These are phyloP conservation scores for Noctua fimbriata DNA, from an alignment of 2,888 invertebrate species.

Conservation along the genomic window DNA sequence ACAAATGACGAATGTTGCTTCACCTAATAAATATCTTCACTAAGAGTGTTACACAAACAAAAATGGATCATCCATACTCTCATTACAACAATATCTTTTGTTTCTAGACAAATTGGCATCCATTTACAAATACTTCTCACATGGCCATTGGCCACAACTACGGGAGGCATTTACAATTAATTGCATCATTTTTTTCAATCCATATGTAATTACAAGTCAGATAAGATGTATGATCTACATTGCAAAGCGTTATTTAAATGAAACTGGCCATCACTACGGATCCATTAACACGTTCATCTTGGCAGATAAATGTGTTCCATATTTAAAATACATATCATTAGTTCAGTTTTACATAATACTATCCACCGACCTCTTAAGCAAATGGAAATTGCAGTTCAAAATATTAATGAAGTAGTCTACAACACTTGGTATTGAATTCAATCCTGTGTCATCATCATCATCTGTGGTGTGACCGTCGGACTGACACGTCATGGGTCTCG, in stretches of 20 bases:
- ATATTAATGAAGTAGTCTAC: conserved; percentile 1
- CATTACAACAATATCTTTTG: conserved; percentile 56
- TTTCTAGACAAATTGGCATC: conserved; percentile 48
- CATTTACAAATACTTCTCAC: conserved; percentile 35
- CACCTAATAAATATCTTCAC: conserved; percentile 23
- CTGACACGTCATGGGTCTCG: no score
- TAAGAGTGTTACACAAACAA: conserved; percentile 44
- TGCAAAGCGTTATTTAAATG: conserved; percentile 58
- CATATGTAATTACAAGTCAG: conserved; percentile 52
- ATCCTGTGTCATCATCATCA: neutral
- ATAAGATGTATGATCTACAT: conserved; percentile 54
- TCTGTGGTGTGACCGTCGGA: no score
- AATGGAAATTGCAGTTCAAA: conserved; percentile 16
- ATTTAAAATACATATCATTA: conserved; percentile 58
- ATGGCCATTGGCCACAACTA: conserved; percentile 48
- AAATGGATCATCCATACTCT: conserved; percentile 9
- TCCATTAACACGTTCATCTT: conserved; percentile 66
- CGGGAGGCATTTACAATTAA: conserved; percentile 28
- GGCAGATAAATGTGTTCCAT: conserved; percentile 60
- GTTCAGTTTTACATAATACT: conserved; percentile 48
- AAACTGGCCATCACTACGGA: conserved; percentile 60
- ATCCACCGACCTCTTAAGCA: conserved; percentile 9
- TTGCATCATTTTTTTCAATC: conserved; percentile 61
- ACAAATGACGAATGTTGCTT: conserved; percentile 17
- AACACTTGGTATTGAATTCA: neutral